Evolutionary conservation across 2,888 invertebrate genomes (phyloP).

Genomic region (Cacoxenus indagator): DNA sequence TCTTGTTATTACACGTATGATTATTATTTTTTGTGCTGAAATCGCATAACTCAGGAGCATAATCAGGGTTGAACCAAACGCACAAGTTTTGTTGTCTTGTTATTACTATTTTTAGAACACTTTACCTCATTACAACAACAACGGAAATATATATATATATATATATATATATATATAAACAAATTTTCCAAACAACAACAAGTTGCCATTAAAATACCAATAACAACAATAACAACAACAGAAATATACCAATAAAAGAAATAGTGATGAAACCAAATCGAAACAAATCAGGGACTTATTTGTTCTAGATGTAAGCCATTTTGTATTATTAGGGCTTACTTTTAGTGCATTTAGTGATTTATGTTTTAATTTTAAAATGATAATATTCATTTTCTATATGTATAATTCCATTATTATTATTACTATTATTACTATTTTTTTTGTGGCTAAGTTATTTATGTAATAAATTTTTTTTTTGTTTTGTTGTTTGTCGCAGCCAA

Average conservation of each 20-base stretch:
- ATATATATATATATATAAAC: neutral
- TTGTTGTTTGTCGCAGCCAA: too few relatives aligned
- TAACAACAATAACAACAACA: constrained; percentile 37
- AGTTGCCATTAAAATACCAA: constrained; percentile 24
- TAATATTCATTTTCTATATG: neutral
- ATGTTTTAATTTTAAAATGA: neutral
- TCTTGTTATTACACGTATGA: too few relatives aligned
- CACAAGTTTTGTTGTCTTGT: too few relatives aligned
- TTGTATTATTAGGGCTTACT: constrained; percentile 18
- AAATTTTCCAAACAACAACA: constrained; percentile 10
- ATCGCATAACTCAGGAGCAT: too few relatives aligned
- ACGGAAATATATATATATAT: neutral
- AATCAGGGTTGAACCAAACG: too few relatives aligned
- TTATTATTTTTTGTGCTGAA: too few relatives aligned
- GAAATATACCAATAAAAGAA: constrained; percentile 34
- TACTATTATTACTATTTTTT: neutral
- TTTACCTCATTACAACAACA: too few relatives aligned
- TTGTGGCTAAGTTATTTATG: neutral
- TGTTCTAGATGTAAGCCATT: constrained; percentile 27
- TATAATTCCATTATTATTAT: neutral
- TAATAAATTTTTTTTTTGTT: neutral
- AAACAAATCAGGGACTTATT: constrained; percentile 27
- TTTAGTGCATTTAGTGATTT: neutral
- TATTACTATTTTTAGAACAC: too few relatives aligned
- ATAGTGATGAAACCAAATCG: constrained; percentile 51